Percentiles rank a stretch among this genome's conserved stretches.
These are phyloP conservation scores for Montipora capitata DNA, from an alignment of 92 coral and sea anemone genomes.

Conservation along the genomic window DNA sequence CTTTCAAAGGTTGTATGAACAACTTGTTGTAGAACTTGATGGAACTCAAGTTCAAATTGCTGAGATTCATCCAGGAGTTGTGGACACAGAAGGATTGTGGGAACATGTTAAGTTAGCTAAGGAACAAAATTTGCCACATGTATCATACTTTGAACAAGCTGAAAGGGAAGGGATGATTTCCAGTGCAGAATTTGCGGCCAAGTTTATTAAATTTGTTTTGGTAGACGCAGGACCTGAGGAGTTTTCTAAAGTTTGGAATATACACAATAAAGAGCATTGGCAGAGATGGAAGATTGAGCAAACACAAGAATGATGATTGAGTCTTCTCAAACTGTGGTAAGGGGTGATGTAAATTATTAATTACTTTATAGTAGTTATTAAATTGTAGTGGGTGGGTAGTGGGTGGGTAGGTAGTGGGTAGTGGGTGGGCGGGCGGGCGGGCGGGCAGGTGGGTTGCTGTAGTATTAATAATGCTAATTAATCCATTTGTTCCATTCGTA, in stretches of 20 bases:
- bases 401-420: too few species aligned
- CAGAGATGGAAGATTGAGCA: slow-evolving; percentile 35
- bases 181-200: slow-evolving; percentile 62
- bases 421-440: too few species aligned
- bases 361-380: too few species aligned
- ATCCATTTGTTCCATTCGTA: too few species aligned
- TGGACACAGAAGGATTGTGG: slow-evolving; percentile 74
- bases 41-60: slow-evolving; percentile 63
- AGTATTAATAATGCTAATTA: too few species aligned
- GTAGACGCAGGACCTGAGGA: slow-evolving; percentile 51
- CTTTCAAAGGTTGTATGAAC: slow-evolving; percentile 69
- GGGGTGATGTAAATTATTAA: too few species aligned
- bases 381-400: too few species aligned
- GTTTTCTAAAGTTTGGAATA: slow-evolving; percentile 66
- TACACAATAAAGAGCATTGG: slow-evolving; percentile 64
- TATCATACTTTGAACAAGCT: slow-evolving; percentile 59
- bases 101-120: slow-evolving; percentile 72
- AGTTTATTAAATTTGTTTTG: slow-evolving; percentile 67
- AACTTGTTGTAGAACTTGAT: slow-evolving; percentile 49
- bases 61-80: slow-evolving; percentile 60
- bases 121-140: slow-evolving; percentile 66
- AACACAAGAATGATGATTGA: neutral
- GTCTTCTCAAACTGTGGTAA: neutral
- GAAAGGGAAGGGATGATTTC: slow-evolving; percentile 54
- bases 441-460: too few species aligned